Evolutionary conservation across 2,797 vertebrate genomes (phyloP).

Genomic region (Danio tinwini): DNA sequence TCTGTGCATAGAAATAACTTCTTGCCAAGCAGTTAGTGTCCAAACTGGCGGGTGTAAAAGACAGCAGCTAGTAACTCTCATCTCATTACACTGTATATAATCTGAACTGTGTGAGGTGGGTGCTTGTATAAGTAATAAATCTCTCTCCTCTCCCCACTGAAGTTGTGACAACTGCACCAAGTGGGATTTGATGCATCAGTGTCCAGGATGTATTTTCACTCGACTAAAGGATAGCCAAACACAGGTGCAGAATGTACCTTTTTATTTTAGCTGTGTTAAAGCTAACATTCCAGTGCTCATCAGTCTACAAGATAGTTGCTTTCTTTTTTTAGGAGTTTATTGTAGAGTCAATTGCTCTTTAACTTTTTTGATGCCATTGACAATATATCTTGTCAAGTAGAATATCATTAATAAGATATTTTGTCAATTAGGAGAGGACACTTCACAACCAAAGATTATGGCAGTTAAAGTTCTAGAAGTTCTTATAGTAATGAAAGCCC

Average conservation of each 20-base stretch:
- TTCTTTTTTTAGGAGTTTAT: conserved; percentile 39
- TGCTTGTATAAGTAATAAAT: not conserved
- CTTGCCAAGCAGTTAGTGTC: not conserved
- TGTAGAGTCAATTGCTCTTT: too few species aligned
- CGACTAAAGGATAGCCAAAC: not conserved
- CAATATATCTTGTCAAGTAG: too few species aligned
- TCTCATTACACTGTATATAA: conserved; percentile 1
- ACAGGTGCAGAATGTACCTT: conserved; percentile 58
- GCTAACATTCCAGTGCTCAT: conserved; percentile 66
- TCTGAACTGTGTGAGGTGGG: not conserved
- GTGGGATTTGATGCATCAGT: conserved; percentile 31
- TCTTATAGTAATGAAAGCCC: too few species aligned
- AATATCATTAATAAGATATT: too few species aligned
- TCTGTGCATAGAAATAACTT: conserved; percentile 21
- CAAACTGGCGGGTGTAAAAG: not conserved
- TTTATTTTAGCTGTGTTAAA: conserved; percentile 72
- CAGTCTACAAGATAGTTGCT: conserved; percentile 64
- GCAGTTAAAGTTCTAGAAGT: too few species aligned
- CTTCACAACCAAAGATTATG: too few species aligned
- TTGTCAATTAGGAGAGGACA: too few species aligned
- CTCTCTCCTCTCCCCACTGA: not conserved
- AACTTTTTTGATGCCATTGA: too few species aligned
- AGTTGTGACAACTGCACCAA: not conserved
- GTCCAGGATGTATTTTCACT: conserved; percentile 55
- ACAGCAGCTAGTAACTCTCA: conserved; percentile 1